Evolutionary conservation across 2,797 vertebrate species (phyloP), one percentile per base, ranked within the genome.

Genomic region (Pyrrhura leucotis): DNA sequence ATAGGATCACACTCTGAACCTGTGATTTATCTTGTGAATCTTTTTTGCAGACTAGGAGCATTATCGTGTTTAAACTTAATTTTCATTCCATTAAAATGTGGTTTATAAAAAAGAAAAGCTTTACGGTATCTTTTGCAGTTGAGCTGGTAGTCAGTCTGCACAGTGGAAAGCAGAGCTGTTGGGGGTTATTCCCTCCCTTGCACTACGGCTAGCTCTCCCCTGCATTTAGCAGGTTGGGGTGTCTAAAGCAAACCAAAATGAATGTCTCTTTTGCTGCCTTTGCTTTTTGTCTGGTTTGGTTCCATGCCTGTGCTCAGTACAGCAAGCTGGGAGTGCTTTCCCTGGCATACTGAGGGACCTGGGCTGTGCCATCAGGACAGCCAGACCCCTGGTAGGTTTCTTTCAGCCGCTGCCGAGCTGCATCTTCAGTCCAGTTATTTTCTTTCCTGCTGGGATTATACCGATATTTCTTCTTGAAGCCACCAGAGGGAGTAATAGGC

Each of bases 401-500:
- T 47, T 80, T 54, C 71, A 63, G 40, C 77, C 6, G 14, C 74
- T 61, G 56, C 53, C 37, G 25, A 21, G 40, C 22, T 77, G 12
- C 51, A 29, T n/a, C n/a, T 37, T 77, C 48, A 20, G 26, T 14
- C 17, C 67, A 29, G n/a, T 0, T 42, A 23, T 7, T 61, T 85
- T 37, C 14, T 85, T 78, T 74, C 40, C 65, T 68, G 58, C 28
- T 69, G 12, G 35, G 58, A 29, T 51, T 22, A 21, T 86, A 45
- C 20, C 50, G 39, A 5, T 90, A 29, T 92, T 95, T 80, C 93
- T 77, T 63, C 51, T 12, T 53, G 71, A 63, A 84, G n/a, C 93
- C 96, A 93, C 69, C 83, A 92, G 96, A 91, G 95, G 95, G 96
- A 92, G 95, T 69, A 62, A 80, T 62, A 93, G 83, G 58, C 77